Base-by-base conservation (phyloP, 2,888 invertebrate genomes). In the Pyrochroa serraticornis region DNA sequence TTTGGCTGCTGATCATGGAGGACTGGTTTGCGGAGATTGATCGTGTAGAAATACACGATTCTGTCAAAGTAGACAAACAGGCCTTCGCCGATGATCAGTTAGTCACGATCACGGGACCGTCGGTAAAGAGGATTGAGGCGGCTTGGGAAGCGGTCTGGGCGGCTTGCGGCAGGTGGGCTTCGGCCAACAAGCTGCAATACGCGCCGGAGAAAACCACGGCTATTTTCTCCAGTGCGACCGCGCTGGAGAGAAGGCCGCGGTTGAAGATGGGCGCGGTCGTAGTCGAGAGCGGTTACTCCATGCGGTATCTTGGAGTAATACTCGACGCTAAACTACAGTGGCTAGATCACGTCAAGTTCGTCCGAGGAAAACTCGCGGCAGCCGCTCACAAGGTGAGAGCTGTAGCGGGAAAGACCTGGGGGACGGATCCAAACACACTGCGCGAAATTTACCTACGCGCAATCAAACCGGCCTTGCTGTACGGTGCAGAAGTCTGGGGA, bases 1-100 rank as follows among this genome's bases (percentile, higher is more conserved):
- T 67, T 5, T 68, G 69, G 67, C 43, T 66, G 2, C 7, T 63
- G 0, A 35, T 61, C 2, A 67, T 69, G 68, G 63, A 70, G 36
- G 60, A 56, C 2, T 69, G 69, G 69, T 67, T 68, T 41, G n/a
- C 12, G 37, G 37, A 6, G 34, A 51, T 60, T 8, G 37, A 39
- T 6, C 6, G 1, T 7, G 22, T 46, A 5, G 22, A 22, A 14
- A 30, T 7, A 7, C 31, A 38, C 7, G 37, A 43, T 7, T 33
- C 33, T 7, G 58, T 49, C 1, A 13, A 8, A 30, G 32, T 43
- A 5, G 43, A 51, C 6, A 45, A 45, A 12, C 58, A 62, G 38
- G 61, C 63, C 7, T 61, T 42, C 39, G 63, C 63, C 10, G 61
- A 65, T 30, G 63, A 65, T 14, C 59, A 63, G 42, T 8, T 66